Conservation (phyloP, 2,888 invertebrate genomes). For the Campopleginae sp. region DNA sequence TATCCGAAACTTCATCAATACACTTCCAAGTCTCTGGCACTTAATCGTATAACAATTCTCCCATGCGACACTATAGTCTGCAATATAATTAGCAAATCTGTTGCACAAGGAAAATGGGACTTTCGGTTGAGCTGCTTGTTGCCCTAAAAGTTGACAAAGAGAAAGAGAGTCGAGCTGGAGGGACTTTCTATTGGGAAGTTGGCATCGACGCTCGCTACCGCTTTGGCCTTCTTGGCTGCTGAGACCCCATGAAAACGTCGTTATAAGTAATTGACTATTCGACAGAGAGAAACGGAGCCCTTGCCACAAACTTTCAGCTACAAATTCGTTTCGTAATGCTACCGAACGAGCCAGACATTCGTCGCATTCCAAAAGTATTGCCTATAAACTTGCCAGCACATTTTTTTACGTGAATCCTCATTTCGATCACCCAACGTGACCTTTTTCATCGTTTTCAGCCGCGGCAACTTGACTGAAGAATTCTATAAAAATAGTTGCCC, state of each 20-base stretch:
- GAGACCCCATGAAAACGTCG: slow-evolving; percentile 58
- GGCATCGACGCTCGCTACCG: slow-evolving; percentile 28
- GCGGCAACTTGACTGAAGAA: no score
- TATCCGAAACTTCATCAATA: slow-evolving; percentile 52
- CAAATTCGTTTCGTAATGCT: slow-evolving; percentile 51
- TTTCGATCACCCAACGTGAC: not conserved
- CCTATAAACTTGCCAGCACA: slow-evolving; percentile 45
- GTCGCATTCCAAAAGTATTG: slow-evolving; percentile 43
- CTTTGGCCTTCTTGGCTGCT: slow-evolving; percentile 24
- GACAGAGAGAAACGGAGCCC: slow-evolving; percentile 10
- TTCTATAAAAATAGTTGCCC: not conserved
- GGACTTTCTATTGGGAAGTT: slow-evolving; percentile 58
- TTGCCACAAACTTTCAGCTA: no score
- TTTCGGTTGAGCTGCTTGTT: not conserved
- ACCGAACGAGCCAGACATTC: slow-evolving; percentile 20
- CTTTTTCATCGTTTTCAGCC: no score
- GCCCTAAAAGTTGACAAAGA: not conserved
- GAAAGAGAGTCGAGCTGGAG: not conserved
- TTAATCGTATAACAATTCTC: slow-evolving; percentile 53
- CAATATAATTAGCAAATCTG: slow-evolving; percentile 58
- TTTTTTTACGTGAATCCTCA: not conserved
- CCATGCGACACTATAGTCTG: slow-evolving; percentile 17
- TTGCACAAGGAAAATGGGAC: slow-evolving; percentile 45
- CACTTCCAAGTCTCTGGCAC: slow-evolving; percentile 39
- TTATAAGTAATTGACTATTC: slow-evolving; percentile 68